phyloP scores from a whole-genome alignment of 1,140 invertebrate genomes.

The Saxidomus purpurata region DNA sequence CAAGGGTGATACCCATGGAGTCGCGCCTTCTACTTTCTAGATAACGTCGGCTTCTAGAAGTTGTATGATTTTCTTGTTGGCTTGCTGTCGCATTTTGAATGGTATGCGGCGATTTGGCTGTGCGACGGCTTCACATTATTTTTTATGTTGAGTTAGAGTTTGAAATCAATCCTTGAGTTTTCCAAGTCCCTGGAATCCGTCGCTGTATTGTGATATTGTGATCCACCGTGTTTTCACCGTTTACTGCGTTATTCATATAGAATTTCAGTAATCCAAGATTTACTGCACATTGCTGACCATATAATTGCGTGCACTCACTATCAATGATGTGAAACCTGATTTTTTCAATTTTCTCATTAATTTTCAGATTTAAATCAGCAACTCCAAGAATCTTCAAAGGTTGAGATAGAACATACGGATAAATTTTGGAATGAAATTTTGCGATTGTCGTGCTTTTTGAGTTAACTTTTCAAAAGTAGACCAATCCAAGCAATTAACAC shows the following conservation, averaged over 20 bases:
- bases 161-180: slow-evolving; percentile 16
- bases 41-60: slow-evolving; percentile 21
- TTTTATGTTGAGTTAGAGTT: neutral
- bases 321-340: slow-evolving; percentile 4
- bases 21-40: slow-evolving; percentile 1
- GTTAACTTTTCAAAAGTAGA: neutral
- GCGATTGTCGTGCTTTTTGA: neutral
- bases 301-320: neutral
- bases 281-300: neutral
- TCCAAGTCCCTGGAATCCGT: neutral
- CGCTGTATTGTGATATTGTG: neutral
- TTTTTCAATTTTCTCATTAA: neutral
- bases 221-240: too few relatives aligned
- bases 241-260: too few relatives aligned
- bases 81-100: slow-evolving; percentile 34
- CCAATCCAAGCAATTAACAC: neutral
- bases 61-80: neutral
- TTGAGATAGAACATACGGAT: too few relatives aligned
- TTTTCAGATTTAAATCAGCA: neutral
- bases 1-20: neutral
- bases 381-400: neutral
- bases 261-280: too few relatives aligned
- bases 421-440: neutral
- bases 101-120: slow-evolving; percentile 16
- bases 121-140: neutral